These are phyloP conservation scores for Parotocinclus haroldoi DNA, from an alignment of 2,797 vertebrate genomes.

Conservation along the genomic window DNA sequence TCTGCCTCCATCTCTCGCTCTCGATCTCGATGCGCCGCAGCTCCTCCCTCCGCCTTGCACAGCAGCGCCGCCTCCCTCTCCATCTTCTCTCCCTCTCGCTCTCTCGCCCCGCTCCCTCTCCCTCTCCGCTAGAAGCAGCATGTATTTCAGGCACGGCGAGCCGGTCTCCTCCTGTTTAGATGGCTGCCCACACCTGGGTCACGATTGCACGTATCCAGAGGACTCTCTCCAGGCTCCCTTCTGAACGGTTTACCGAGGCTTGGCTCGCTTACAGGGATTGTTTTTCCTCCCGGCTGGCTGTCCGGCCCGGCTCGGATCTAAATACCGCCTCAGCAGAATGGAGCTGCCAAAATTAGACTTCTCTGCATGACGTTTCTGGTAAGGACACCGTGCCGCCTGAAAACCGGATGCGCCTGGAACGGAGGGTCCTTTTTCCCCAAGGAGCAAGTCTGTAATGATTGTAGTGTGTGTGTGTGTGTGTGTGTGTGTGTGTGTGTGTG, in stretches of 20 bases:
- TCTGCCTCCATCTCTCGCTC: constrained; percentile 42
- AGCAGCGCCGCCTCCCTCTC: constrained; percentile 51
- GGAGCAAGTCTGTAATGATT: constrained; percentile 45
- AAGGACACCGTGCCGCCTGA: constrained; percentile 53
- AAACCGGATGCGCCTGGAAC: constrained; percentile 42
- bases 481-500: constrained; percentile 10
- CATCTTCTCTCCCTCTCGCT: constrained; percentile 41
- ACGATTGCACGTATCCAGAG: constrained; percentile 35
- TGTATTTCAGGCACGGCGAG: constrained; percentile 45
- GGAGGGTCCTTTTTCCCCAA: constrained; percentile 43
- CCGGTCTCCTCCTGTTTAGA: constrained; percentile 54
- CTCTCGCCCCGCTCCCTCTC: constrained; percentile 39
- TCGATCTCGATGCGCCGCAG: constrained; percentile 49
- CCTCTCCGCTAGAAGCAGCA: constrained; percentile 49
- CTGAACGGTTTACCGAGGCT: constrained; percentile 24
- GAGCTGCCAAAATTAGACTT: constrained; percentile 77
- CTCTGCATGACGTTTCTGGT: constrained; percentile 81
- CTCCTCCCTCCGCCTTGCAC: constrained; percentile 58
- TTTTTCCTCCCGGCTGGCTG: constrained; percentile 59
- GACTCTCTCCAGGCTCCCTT: constrained; percentile 31
- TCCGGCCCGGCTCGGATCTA: constrained; percentile 74
- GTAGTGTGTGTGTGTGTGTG: constrained; percentile 44
- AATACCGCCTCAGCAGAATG: constrained; percentile 70
- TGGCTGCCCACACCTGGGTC: constrained; percentile 48
- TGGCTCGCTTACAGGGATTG: constrained; percentile 35